Evolutionary conservation across 2,888 invertebrate species (phyloP).

Genomic region (Agrotis clavis): DNA sequence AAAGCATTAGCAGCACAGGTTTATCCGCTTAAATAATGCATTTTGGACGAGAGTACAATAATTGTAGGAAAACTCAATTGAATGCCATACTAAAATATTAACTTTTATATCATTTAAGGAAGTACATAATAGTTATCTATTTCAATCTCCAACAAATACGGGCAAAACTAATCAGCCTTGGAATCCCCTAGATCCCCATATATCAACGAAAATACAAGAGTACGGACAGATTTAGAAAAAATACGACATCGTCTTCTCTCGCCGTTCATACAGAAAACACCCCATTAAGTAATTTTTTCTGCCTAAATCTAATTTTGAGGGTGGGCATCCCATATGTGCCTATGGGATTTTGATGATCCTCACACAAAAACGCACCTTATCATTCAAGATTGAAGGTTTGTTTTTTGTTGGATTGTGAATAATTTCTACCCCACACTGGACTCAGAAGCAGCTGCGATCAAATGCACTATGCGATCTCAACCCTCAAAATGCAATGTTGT

Average conservation of each 20-base stretch:
- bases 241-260: slow-evolving; percentile 76
- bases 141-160: slow-evolving; percentile 49
- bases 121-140: slow-evolving; percentile 25
- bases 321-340: slow-evolving; percentile 87
- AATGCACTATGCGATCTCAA: slow-evolving; percentile 83
- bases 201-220: slow-evolving; percentile 71
- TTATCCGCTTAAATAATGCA: too few relatives aligned
- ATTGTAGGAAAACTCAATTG: background rate
- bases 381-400: slow-evolving; percentile 35
- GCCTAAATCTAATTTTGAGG: slow-evolving; percentile 87
- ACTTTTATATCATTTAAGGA: slow-evolving; percentile 30
- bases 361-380: slow-evolving; percentile 67
- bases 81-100: slow-evolving; percentile 28
- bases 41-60: background rate
- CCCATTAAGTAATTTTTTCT: slow-evolving; percentile 90
- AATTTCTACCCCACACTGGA: slow-evolving; percentile 71
- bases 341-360: slow-evolving; percentile 76
- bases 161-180: slow-evolving; percentile 59
- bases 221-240: slow-evolving; percentile 75
- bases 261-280: slow-evolving; percentile 88
- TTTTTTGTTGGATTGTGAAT: slow-evolving; percentile 59
- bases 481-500: slow-evolving; percentile 86
- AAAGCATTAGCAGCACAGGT: background rate
- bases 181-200: slow-evolving; percentile 66
- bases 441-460: slow-evolving; percentile 83